These are phyloP conservation scores for Pachyrhynchus sulphureomaculatus DNA, from an alignment of 1,140 invertebrate species.

Conservation along the genomic window DNA sequence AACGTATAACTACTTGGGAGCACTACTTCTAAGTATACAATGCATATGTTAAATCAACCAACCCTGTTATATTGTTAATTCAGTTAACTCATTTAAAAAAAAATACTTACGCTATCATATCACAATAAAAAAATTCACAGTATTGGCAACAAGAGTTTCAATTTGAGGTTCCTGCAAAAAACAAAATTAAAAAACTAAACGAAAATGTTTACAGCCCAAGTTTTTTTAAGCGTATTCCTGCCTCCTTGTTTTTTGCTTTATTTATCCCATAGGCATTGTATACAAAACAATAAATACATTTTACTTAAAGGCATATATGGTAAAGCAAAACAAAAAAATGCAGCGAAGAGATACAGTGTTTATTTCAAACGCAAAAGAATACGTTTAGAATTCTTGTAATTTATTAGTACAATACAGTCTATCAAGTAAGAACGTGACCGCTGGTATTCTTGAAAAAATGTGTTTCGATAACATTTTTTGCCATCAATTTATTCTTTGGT, in stretches of 20 bases:
- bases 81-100: background rate
- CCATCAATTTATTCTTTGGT: no score
- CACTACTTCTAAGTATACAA: slow-evolving; percentile 19
- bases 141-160: slow-evolving; percentile 25
- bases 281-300: background rate
- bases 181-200: slow-evolving; percentile 18
- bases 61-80: background rate
- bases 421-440: no score
- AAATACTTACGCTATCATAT: slow-evolving; percentile 14
- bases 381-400: no score
- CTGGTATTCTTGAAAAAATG: no score
- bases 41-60: slow-evolving; percentile 8
- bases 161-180: slow-evolving; percentile 31
- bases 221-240: no score
- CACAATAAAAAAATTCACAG: slow-evolving; percentile 18
- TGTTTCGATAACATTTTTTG: no score
- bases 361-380: background rate
- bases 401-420: no score
- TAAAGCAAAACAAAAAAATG: background rate
- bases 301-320: background rate
- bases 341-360: background rate
- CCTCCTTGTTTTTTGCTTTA: no score
- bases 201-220: background rate
- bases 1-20: no score
- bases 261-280: slow-evolving; percentile 13